Evolutionary conservation across 2,797 vertebrate genomes (phyloP), one percentile per base, ranked within the genome.

Genomic region (Sparus aurata): DNA sequence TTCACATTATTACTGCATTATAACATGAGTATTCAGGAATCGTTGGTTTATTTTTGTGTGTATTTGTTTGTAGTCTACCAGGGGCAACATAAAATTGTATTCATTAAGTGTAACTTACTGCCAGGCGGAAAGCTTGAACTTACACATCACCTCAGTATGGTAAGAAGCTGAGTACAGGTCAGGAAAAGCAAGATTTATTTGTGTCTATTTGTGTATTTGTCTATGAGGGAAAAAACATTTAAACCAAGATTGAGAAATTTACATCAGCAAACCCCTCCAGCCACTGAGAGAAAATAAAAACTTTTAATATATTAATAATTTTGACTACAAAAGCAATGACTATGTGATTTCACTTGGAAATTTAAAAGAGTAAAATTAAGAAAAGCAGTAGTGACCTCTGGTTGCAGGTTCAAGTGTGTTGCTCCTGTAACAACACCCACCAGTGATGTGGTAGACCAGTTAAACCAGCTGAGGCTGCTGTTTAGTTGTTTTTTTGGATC

Each of bases 401-500:
- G 7, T 38, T 23, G 9, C 23, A 11, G 11, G 30, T 65, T 38
- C 10, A 18, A 43, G 50, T 41, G 18, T 54, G 18, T 45, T 18
- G 6, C 47, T 43, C 13, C 38, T 54, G 27, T 47, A 34, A 34
- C 45, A 12, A 52, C n/a, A 25, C 16, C 38, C 27, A 23, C 3
- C 18, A 27, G 15, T n/a, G 41, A 45, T 25, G 18, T 66, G 27
- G 17, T 30, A 11, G 16, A 30, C 49, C 22, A 5, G 41, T 70
- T 12, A 47, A 53, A 45, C 7, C 17, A 4, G 6, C 3, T 9
- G 4, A 61, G n/a, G 22, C 16, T 23, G 38, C 27, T 54, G 41
- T n/a, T 43, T 47, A 27, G 43, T 45, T 58, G 46, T 27, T 58
- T 15, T 45, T 45, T 41, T 2, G 41, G 1, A 79, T 85, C 79